Evolutionary conservation across 1,140 invertebrate genomes (phyloP), one percentile per base, ranked within the genome.

Genomic region (Calycopis cecrops): DNA sequence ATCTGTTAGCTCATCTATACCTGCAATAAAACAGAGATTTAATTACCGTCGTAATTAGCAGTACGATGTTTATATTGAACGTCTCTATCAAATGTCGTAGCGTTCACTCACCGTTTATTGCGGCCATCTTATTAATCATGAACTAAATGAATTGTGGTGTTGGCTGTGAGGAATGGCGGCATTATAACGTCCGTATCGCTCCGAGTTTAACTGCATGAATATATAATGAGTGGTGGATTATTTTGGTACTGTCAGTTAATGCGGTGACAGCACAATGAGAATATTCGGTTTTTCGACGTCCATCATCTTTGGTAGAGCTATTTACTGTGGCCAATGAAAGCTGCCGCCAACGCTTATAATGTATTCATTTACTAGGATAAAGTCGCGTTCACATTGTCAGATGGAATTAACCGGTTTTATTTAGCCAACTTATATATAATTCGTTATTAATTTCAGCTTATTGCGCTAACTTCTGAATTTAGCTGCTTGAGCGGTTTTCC

Each of bases 201-300:
- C 75, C 58, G 65, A 63, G 63, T 67, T 71, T 55, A 74, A 79
- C 74, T 79, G 71, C 67, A 74, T 73, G 77, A 77, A 79, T 80
- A 75, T 73, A 78, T 71, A 82, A 79, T 71, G 71, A 72, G 73
- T 79, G 68, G 76, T 67, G 69, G 74, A 77, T 80, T 85, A 81
- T 81, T 82, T 83, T 78, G 71, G 71, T 80, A 74, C 79, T 80
- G 79, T 77, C 75, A 76, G 75, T 79, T 76, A 75, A 71, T 68
- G 60, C 57, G 74, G 71, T 80, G 79, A 82, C 78, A 80, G 78
- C 75, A 82, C 73, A 83, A 85, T 83, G 70, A 76, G 65, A 57
- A 57, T 69, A 71, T 74, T 71, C 69, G 69, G 70, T 67, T 63
- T 64, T 68, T 71, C 77, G 76, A 70, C 71, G 66, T 69, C 65